Evolutionary conservation across 2,888 invertebrate genomes (phyloP).

Genomic region (Philhelius pedissequus): DNA sequence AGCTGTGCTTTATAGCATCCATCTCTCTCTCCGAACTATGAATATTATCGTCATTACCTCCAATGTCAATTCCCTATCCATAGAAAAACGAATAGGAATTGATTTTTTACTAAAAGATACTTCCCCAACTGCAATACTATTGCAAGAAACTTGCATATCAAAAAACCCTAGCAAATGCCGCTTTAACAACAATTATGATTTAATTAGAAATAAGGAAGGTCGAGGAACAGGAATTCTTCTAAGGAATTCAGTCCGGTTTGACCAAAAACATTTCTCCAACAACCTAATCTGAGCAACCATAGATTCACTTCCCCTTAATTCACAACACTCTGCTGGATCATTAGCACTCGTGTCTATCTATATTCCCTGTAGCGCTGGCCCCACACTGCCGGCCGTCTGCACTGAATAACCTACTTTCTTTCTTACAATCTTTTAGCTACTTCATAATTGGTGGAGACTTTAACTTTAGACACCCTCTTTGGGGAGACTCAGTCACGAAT

Average conservation of each 20-base stretch:
- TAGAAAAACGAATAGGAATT: neutral
- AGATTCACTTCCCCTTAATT: neutral
- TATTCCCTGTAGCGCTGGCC: neutral
- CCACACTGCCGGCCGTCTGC: neutral
- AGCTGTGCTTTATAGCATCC: neutral
- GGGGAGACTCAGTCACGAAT: neutral
- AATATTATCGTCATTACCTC: neutral
- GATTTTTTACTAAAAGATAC: neutral
- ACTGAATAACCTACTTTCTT: neutral
- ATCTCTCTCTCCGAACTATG: neutral
- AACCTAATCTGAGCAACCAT: neutral
- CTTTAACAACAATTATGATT: neutral
- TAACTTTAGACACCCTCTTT: neutral
- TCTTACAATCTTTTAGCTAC: neutral
- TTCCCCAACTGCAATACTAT: neutral
- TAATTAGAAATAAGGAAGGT: neutral
- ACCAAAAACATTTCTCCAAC: neutral
- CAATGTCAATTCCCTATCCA: neutral
- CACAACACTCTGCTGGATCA: neutral
- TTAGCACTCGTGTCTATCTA: neutral
- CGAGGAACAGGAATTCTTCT: neutral
- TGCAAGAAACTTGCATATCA: neutral
- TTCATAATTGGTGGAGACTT: neutral
- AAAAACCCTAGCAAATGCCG: neutral
- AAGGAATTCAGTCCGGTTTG: neutral